These are phyloP conservation scores for Orchesellides sinensis DNA, from an alignment of 2,888 invertebrate species.

Conservation along the genomic window DNA sequence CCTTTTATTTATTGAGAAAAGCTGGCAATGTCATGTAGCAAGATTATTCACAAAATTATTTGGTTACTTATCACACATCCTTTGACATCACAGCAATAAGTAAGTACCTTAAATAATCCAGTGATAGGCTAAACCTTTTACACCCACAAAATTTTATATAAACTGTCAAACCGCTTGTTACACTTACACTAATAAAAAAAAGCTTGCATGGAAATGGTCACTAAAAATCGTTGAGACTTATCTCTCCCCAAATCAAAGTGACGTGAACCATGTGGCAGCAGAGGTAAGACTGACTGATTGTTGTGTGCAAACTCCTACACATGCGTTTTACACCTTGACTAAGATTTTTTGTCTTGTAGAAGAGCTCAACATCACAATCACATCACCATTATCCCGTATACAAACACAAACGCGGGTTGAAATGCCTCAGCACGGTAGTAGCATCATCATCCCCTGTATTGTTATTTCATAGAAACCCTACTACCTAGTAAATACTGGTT, in stretches of 20 bases:
- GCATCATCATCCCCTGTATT: background rate
- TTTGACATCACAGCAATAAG: no score
- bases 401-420: background rate
- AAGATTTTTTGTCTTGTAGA: slow-evolving; percentile 4
- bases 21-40: no score
- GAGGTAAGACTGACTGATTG: slow-evolving; percentile 43
- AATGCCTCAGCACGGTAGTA: no score
- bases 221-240: background rate
- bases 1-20: no score
- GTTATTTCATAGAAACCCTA: background rate
- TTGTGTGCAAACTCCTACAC: slow-evolving; percentile 34
- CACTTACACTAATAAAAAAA: background rate
- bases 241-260: background rate
- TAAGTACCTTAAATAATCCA: no score
- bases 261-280: slow-evolving; percentile 60
- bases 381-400: background rate
- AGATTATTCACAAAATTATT: no score
- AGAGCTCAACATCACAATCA: background rate
- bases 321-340: slow-evolving; percentile 40
- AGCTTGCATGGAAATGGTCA: background rate
- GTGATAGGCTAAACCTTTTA: no score
- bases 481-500: background rate
- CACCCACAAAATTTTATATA: no score
- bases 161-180: no score
- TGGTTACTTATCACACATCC: no score